phyloP scores from a whole-genome alignment of 2,797 vertebrate genomes.

The Uromys caudimaculatus region DNA sequence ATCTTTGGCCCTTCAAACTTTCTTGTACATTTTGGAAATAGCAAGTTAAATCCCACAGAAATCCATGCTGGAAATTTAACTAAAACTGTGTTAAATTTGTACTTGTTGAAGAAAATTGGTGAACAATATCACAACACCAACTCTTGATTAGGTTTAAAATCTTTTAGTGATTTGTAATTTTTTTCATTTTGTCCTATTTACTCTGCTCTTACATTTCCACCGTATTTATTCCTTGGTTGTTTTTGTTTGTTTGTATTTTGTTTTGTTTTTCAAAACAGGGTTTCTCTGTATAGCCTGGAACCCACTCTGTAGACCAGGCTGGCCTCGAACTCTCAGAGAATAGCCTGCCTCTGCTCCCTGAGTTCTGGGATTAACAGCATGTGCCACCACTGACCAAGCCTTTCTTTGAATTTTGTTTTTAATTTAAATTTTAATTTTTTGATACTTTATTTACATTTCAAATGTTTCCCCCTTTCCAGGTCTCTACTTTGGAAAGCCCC shows the following conservation, averaged over 20 bases:
- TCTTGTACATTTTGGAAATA: background rate
- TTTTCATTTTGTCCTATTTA: background rate
- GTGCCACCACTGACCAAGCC: too few relatives aligned
- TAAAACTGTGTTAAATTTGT: background rate
- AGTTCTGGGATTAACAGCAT: too few relatives aligned
- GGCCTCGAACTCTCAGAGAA: too few relatives aligned
- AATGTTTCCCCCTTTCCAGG: too few relatives aligned
- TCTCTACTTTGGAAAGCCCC: too few relatives aligned
- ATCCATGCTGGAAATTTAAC: conserved; percentile 16
- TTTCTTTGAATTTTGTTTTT: background rate
- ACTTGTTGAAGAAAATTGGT: background rate
- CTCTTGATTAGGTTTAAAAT: background rate
- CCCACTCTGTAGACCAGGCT: too few relatives aligned
- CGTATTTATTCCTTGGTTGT: background rate
- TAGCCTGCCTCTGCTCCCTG: too few relatives aligned
- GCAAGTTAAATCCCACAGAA: background rate
- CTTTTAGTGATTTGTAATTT: background rate
- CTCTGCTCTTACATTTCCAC: background rate
- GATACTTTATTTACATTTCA: too few relatives aligned
- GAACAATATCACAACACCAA: background rate
- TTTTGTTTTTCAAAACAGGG: background rate
- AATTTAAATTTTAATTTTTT: too few relatives aligned
- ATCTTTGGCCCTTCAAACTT: background rate
- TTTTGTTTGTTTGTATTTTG: background rate
- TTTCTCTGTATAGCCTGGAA: too few relatives aligned